Evolutionary conservation across 2,888 invertebrate species (phyloP), one percentile per base, ranked within the genome.

Genomic region (Sinhomidia bicolor): DNA sequence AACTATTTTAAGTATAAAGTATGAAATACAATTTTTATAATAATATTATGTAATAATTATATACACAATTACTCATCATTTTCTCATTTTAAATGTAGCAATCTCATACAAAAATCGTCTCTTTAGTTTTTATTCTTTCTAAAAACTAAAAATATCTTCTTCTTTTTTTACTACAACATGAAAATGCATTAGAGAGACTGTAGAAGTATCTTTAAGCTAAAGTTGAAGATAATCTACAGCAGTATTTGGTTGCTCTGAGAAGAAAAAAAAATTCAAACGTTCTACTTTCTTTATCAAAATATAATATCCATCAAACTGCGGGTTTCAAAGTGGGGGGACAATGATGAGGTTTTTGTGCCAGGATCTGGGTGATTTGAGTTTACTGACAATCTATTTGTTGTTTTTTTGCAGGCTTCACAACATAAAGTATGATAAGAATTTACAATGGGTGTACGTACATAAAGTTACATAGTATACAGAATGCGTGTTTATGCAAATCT

Each of bases 401-500:
- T 2, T 60, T 2, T 62, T 62, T 29, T 9, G 20, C 57, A 36
- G 36, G 36, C 7, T 3, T 36, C 10, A 57, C 20, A 57, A 57
- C n/a, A 1, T 6, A 57, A 20, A n/a, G n/a, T n/a, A n/a, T n/a
- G 20, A 9, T 57, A 20, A n/a, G 20, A 20, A n/a, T 54, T 2
- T 7, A 17, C 1, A n/a, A 57, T 20, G 10, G 20, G 62, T 29
- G 29, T 29, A 62, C 29, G 12, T 29, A 26, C 1, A n/a, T 65
- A 65, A 14, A 36, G 32, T 71, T 65, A 65, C n/a, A 51, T 76
- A 76, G 76, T 76, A 76, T 76, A 76, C 76, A 76, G 76, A 29
- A 47, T 76, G 76, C 76, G 76, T 76, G 17, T 51, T 4, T 71
- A 14, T 29, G 26, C 26, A 76, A 76, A 29, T 47, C 51, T 6